Percentiles rank a stretch among this genome's conserved stretches.
Conservation (phyloP, 1,140 invertebrate species). For the Oedothorax gibbosus region DNA sequence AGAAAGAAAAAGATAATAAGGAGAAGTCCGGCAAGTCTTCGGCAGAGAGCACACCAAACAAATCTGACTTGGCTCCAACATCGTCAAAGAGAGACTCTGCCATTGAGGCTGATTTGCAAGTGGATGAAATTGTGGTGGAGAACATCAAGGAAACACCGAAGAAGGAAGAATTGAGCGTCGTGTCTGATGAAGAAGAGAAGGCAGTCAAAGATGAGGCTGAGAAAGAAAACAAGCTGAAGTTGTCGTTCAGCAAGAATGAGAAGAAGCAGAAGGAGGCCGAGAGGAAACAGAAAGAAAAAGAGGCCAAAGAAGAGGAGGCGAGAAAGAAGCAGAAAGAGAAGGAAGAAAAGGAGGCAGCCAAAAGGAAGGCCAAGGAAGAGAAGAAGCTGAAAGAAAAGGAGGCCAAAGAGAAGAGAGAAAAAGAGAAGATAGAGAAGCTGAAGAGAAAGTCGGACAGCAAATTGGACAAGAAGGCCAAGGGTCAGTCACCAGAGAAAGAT, state of each 20-base stretch:
- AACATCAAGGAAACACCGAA: constrained; percentile 7
- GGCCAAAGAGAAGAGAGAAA: constrained; percentile 58
- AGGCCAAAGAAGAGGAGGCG: constrained; percentile 60
- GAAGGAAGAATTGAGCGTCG: constrained; percentile 2
- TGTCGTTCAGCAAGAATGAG: constrained; percentile 33
- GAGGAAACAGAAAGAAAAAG: constrained; percentile 63
- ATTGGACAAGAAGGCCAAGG: constrained; percentile 47
- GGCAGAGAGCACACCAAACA: constrained; percentile 24
- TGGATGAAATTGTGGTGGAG: constrained; percentile 51
- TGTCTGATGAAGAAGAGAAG: constrained; percentile 38
- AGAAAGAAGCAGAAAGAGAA: constrained; percentile 64
- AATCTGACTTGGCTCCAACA: too few relatives aligned
- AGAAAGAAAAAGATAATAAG: constrained; percentile 37
- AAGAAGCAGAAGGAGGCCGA: constrained; percentile 58
- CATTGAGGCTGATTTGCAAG: constrained; percentile 52
- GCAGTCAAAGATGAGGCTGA: constrained; percentile 46
- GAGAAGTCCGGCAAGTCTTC: constrained; percentile 17
- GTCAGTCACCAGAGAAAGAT: constrained; percentile 31
- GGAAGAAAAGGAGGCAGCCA: constrained; percentile 46
- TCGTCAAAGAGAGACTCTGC: constrained; percentile 36
- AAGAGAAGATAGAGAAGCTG: constrained; percentile 44
- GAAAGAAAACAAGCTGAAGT: constrained; percentile 45
- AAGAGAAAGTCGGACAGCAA: constrained; percentile 58
- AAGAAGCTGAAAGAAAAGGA: constrained; percentile 61
- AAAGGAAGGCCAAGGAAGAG: constrained; percentile 61